A percentile compares a stretch with the other conserved stretches of the same genome.
Conservation (phyloP, 1,140 invertebrate genomes). For the Drosophila subobscura region DNA sequence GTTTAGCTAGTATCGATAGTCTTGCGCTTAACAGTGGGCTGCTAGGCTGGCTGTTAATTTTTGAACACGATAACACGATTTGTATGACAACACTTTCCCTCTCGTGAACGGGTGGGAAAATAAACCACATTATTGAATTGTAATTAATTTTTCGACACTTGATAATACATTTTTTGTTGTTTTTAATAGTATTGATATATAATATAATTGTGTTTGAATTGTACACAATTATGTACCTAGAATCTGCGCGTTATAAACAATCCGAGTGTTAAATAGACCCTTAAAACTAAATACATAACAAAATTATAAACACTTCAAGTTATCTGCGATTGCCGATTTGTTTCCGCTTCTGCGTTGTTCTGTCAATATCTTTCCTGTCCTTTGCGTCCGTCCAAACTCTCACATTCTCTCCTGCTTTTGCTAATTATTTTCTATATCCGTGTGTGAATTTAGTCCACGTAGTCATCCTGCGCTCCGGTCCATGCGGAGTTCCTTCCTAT, state of each 20-base stretch:
- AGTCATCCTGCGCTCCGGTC: slow-evolving; percentile 3
- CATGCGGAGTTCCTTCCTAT: slow-evolving; percentile 26
- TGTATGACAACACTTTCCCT: no score
- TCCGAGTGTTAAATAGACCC: slow-evolving; percentile 69
- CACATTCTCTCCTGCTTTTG: slow-evolving; percentile 47
- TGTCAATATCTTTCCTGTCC: slow-evolving; percentile 24
- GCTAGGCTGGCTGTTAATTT: no score
- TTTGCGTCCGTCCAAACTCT: slow-evolving; percentile 48
- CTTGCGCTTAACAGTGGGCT: no score
- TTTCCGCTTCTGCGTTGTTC: slow-evolving; percentile 38
- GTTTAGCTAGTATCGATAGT: no score
- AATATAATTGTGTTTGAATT: slow-evolving; percentile 71
- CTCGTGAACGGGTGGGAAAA: no score
- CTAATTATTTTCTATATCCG: slow-evolving; percentile 72
- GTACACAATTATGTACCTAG: slow-evolving; percentile 75
- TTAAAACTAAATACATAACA: slow-evolving; percentile 81
- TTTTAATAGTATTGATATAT: slow-evolving; percentile 64
- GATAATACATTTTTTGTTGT: slow-evolving; percentile 23
- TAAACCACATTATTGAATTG: no score
- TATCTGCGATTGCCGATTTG: slow-evolving; percentile 53
- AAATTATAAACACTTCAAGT: slow-evolving; percentile 80
- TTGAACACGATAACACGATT: no score
- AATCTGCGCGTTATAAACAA: slow-evolving; percentile 73
- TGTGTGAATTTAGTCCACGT: slow-evolving; percentile 26
- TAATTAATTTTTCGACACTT: no score